Evolutionary conservation across 2,888 invertebrate species (phyloP).

Genomic region (Muscina levida): DNA sequence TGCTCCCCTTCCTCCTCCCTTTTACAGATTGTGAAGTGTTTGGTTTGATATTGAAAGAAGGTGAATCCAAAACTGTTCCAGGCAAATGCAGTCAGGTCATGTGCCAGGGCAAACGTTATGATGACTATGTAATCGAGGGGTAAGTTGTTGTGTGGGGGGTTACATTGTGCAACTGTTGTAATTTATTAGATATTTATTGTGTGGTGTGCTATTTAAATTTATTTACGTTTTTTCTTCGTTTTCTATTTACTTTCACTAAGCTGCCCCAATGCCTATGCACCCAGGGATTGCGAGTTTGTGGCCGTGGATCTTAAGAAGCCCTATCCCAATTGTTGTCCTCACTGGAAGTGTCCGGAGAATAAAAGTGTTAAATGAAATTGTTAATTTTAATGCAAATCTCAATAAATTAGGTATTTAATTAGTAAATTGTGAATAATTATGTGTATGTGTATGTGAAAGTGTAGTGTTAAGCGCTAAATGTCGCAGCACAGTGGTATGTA

Average conservation of each 20-base stretch:
- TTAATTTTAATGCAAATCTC: not conserved
- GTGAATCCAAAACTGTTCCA: constrained; percentile 66
- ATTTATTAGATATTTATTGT: too few species aligned
- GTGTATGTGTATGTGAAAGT: too few species aligned
- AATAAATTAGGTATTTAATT: not conserved
- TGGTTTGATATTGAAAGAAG: constrained; percentile 65
- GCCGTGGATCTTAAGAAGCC: constrained; percentile 65
- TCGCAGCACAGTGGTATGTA: too few species aligned
- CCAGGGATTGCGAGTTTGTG: constrained; percentile 65
- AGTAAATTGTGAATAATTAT: too few species aligned
- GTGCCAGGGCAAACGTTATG: constrained; percentile 67
- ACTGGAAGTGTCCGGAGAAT: constrained; percentile 63
- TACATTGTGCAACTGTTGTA: not conserved
- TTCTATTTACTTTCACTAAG: constrained; percentile 41
- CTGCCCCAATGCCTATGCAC: constrained; percentile 68
- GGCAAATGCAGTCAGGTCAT: constrained; percentile 68
- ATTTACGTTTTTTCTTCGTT: not conserved
- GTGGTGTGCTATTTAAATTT: not conserved
- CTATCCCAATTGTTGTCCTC: constrained; percentile 68
- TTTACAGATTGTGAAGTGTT: constrained; percentile 66
- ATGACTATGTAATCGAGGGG: constrained; percentile 64
- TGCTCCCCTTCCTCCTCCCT: not conserved
- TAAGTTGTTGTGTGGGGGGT: too few species aligned
- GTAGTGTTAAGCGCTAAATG: too few species aligned
- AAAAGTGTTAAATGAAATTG: constrained; percentile 13